Conservation (phyloP, 2,113 vertebrate genomes). For the Regulus satrapa region DNA sequence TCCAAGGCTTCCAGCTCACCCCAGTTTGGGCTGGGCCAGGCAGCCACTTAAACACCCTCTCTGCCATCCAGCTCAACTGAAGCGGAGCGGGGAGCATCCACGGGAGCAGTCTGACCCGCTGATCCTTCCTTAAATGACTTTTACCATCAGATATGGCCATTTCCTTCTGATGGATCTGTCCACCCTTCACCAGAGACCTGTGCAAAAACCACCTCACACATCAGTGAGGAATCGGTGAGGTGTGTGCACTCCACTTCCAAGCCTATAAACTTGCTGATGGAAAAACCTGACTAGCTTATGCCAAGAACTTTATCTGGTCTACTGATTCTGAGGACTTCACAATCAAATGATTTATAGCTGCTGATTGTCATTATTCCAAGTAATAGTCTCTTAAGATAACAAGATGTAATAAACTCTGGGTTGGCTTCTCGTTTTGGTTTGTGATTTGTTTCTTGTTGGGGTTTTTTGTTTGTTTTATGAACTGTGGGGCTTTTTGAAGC, state of each 20-base stretch:
- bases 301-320: background rate
- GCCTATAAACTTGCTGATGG: background rate
- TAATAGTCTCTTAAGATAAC: background rate
- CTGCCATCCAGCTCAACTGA: background rate
- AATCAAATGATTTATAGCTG: background rate
- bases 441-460: background rate
- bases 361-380: background rate
- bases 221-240: rapidly evolving
- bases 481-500: background rate
- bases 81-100: background rate
- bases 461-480: background rate
- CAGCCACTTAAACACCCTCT: background rate
- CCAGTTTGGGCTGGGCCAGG: background rate
- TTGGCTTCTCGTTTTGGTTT: background rate
- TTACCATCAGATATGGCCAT: background rate
- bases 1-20: background rate
- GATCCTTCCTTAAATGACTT: background rate
- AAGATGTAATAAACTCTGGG: background rate
- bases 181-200: background rate
- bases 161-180: background rate
- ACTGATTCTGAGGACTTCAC: background rate
- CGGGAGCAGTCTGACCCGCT: rapidly evolving
- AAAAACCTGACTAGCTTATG: background rate
- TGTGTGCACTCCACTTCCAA: background rate
- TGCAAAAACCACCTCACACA: background rate